These are phyloP conservation scores for Octopus sinensis DNA, from an alignment of 1,140 invertebrate species.

Conservation along the genomic window DNA sequence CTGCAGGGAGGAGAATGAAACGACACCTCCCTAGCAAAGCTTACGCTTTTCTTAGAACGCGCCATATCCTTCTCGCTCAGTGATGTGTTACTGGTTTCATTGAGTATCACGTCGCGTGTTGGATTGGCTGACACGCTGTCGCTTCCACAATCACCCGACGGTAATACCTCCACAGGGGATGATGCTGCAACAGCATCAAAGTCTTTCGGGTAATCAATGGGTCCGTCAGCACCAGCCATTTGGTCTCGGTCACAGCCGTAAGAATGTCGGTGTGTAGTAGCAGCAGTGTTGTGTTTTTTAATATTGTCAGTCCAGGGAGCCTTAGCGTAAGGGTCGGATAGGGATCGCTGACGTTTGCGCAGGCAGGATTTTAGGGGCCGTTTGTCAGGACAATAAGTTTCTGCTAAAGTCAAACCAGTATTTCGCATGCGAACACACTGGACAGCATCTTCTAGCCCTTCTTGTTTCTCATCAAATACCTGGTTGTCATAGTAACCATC, in stretches of 20 bases:
- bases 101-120: not conserved
- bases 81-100: not conserved
- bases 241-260: slow-evolving; percentile 46
- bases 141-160: not conserved
- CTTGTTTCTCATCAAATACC: not conserved
- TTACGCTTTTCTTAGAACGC: slow-evolving; percentile 45
- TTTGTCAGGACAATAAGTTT: slow-evolving; percentile 9
- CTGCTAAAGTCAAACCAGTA: slow-evolving; percentile 8
- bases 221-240: not conserved
- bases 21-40: slow-evolving; percentile 51
- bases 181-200: not conserved
- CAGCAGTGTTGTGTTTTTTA: not conserved
- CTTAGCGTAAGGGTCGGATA: slow-evolving; percentile 31
- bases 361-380: slow-evolving; percentile 48
- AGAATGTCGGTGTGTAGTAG: slow-evolving; percentile 39
- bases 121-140: not conserved
- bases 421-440: slow-evolving; percentile 2
- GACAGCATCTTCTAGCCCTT: slow-evolving; percentile 3
- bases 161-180: not conserved
- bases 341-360: slow-evolving; percentile 41
- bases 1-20: slow-evolving; percentile 48
- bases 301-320: slow-evolving; percentile 14
- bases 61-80: slow-evolving; percentile 21
- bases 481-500: not conserved
- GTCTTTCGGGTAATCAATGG: not conserved